phyloP scores from a whole-genome alignment of 37 sponge, comb jelly and placozoan genomes.

The Halichondria panicea region DNA sequence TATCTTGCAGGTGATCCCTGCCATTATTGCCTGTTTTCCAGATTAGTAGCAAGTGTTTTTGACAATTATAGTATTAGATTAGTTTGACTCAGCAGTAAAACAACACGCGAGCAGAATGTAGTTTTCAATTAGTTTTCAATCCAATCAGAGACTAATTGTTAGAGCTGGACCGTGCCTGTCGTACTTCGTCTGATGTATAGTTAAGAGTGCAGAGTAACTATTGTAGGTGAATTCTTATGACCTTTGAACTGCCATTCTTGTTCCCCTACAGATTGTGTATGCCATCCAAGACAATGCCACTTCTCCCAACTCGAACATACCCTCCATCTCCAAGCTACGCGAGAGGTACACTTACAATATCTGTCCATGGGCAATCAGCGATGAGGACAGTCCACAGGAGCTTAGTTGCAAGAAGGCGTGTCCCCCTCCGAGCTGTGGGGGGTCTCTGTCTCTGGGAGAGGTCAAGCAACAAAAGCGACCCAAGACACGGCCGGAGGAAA shows the following conservation, averaged over 20 bases:
- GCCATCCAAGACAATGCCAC: slow-evolving; percentile 38
- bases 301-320: slow-evolving; percentile 10
- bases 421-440: slow-evolving; percentile 62
- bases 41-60: too few relatives aligned
- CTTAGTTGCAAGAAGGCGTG: slow-evolving; percentile 8
- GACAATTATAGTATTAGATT: too few relatives aligned
- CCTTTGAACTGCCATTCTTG: background rate
- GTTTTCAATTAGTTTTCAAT: too few relatives aligned
- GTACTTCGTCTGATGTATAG: too few relatives aligned
- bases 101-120: too few relatives aligned
- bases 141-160: too few relatives aligned
- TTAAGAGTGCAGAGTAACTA: too few relatives aligned
- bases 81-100: too few relatives aligned
- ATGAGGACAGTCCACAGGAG: background rate
- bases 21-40: too few relatives aligned
- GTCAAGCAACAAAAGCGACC: background rate
- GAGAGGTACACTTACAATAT: slow-evolving; percentile 78
- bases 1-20: too few relatives aligned
- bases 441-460: slow-evolving; percentile 17
- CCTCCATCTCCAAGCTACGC: slow-evolving; percentile 48
- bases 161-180: too few relatives aligned
- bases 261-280: slow-evolving; percentile 48
- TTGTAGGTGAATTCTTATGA: too few relatives aligned
- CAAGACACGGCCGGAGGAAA: background rate
- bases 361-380: slow-evolving; percentile 32